Conservation (phyloP, 2,888 invertebrate species). For the Acrobeloides nanus region DNA sequence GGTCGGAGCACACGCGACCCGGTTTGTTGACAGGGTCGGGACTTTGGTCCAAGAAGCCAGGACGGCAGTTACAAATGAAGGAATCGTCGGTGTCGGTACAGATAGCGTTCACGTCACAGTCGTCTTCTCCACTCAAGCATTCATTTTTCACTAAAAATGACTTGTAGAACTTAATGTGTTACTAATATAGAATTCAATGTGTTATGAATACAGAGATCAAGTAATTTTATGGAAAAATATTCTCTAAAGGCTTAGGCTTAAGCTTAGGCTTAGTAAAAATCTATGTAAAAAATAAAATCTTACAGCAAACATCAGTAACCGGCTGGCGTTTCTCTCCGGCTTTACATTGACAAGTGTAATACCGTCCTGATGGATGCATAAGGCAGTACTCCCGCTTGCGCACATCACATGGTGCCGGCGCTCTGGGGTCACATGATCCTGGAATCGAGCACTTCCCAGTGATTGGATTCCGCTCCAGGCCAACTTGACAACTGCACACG, state of each 20-base stretch:
- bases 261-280: too few relatives aligned
- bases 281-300: slow-evolving; percentile 17
- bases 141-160: slow-evolving; percentile 45
- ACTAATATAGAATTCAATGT: background rate
- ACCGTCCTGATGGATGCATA: slow-evolving; percentile 35
- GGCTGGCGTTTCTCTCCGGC: slow-evolving; percentile 45
- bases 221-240: too few relatives aligned
- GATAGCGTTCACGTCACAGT: slow-evolving; percentile 31
- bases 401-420: slow-evolving; percentile 42
- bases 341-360: slow-evolving; percentile 51
- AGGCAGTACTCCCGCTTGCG: slow-evolving; percentile 49
- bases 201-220: background rate
- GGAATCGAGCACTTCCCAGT: slow-evolving; percentile 39
- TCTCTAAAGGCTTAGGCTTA: too few relatives aligned
- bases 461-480: slow-evolving; percentile 36
- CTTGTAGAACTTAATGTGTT: background rate
- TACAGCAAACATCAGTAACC: slow-evolving; percentile 50
- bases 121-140: slow-evolving; percentile 39
- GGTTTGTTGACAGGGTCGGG: slow-evolving; percentile 39
- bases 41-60: slow-evolving; percentile 45
- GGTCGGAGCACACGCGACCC: slow-evolving; percentile 48
- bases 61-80: slow-evolving; percentile 43
- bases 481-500: slow-evolving; percentile 38
- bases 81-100: slow-evolving; percentile 44
- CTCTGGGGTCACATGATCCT: slow-evolving; percentile 49